A percentile compares a stretch with the other conserved stretches of the same genome.
Evolutionary conservation across 2,888 invertebrate species (phyloP).

Genomic region (Eugnorisma glareosa): DNA sequence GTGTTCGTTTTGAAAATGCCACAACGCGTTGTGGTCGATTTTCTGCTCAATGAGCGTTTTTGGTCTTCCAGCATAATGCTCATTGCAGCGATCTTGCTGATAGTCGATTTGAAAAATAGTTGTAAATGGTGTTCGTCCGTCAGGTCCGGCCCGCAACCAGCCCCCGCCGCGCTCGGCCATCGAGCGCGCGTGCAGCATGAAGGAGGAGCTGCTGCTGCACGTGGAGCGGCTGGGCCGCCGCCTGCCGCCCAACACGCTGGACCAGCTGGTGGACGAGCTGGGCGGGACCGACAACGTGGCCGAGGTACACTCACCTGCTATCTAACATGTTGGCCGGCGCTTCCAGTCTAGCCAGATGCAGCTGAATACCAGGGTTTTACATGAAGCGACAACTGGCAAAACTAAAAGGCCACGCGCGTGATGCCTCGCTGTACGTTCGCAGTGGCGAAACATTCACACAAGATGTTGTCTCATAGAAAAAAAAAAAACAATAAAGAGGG

Average conservation of each 20-base stretch:
- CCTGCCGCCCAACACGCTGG: conserved; percentile 98
- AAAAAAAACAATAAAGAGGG: too few relatives aligned
- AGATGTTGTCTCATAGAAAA: too few relatives aligned
- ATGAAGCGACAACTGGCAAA: too few relatives aligned
- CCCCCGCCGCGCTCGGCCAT: conserved; percentile 95
- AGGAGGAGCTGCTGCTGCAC: conserved; percentile 95
- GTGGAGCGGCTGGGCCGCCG: conserved; percentile 96
- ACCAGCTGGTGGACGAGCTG: conserved; percentile 99
- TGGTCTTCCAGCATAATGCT: neutral
- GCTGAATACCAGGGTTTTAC: neutral
- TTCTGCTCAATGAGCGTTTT: neutral
- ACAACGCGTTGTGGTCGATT: neutral
- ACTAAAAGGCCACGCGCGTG: too few relatives aligned
- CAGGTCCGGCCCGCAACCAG: conserved; percentile 82
- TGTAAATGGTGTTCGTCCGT: neutral
- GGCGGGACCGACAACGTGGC: conserved; percentile 99
- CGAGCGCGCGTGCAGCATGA: conserved; percentile 97
- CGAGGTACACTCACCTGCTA: conserved; percentile 89
- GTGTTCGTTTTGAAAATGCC: too few relatives aligned
- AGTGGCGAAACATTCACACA: neutral
- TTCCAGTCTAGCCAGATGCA: neutral
- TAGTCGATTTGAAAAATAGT: neutral
- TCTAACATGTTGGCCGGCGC: neutral
- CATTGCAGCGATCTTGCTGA: neutral
- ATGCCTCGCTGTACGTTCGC: neutral